Conservation (phyloP, 1,140 invertebrate genomes). For the Telenomus remus region DNA sequence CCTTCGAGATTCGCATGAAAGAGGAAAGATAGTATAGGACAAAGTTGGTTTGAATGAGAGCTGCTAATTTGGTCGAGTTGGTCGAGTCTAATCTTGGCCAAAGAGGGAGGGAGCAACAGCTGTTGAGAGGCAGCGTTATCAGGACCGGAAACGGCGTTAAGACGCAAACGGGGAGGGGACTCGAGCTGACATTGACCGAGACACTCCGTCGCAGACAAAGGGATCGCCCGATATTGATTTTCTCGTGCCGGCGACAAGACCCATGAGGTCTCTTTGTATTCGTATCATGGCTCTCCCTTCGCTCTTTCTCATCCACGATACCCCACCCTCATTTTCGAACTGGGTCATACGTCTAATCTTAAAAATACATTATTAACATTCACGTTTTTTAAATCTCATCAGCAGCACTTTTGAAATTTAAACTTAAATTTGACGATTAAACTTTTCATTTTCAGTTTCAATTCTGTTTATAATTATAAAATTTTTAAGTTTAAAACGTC, state of each 20-base stretch:
- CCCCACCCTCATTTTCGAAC: constrained; percentile 37
- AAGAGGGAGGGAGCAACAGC: constrained; percentile 3
- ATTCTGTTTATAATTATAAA: too few species aligned
- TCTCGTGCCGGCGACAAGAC: constrained; percentile 65
- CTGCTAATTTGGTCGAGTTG: background rate
- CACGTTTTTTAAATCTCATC: too few species aligned
- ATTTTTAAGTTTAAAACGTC: too few species aligned
- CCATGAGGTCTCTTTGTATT: constrained; percentile 53
- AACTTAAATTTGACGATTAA: too few species aligned
- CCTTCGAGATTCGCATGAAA: too few species aligned
- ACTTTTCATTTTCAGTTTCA: too few species aligned
- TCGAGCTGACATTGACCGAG: constrained; percentile 44
- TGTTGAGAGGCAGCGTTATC: constrained; percentile 17
- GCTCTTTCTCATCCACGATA: background rate
- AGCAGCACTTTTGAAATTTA: too few species aligned
- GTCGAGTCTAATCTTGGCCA: background rate
- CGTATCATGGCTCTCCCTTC: constrained; percentile 14
- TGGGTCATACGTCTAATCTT: constrained; percentile 32
- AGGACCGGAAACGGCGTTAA: constrained; percentile 10
- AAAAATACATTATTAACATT: too few species aligned
- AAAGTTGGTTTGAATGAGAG: too few species aligned
- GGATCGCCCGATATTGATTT: constrained; percentile 70
- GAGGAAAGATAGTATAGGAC: too few species aligned
- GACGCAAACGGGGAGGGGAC: constrained; percentile 17
- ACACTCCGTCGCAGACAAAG: constrained; percentile 66